Evolutionary conservation across 2,797 vertebrate species (phyloP), one percentile per base, ranked within the genome.

Genomic region (Podarcis siculus): DNA sequence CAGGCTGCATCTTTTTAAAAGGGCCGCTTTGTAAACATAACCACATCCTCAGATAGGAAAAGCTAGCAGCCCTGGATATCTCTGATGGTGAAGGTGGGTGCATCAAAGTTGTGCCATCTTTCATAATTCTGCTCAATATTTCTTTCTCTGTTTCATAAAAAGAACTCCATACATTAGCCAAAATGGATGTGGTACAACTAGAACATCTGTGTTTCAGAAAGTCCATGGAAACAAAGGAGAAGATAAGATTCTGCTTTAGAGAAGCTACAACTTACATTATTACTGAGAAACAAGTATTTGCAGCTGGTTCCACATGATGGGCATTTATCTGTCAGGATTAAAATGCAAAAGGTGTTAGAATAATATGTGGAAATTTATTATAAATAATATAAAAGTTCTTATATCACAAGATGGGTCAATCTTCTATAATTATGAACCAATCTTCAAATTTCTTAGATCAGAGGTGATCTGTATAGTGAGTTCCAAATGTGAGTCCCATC

Each of bases 221-320:
- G 3, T 19, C 12, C 27, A 58, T 55, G 49, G 23, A 88, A 69
- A 82, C 12, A 79, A 71, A 84, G 27, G 35, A 71, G 13, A 76
- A 75, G 21, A 3, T 66, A 85, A 32, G 23, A 58, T 6, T 75
- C 66, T 72, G n/a, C 25, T 49, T 72, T 37, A n/a, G 25, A 25
- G 23, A 80, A 89, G 82, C 82, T 73, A 49, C 37, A 75, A 95
- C 96, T 96, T 94, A 98, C 98, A 96, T 98, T 93, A 90, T 98
- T 97, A 88, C 97, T 97, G 95, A 98, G 97, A 82, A 96, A 93
- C 90, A 98, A 95, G 93, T 97, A 98, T 87, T 96, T 97, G 95
- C 98, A 98, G 93, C 90, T 95, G 86, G 92, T 94, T 90, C 97
- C 96, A 93, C 98, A 99, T 76, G 98, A 87, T 32, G 92, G 90